phyloP scores from a whole-genome alignment of 2,113 vertebrate genomes.

The Indicator indicator region DNA sequence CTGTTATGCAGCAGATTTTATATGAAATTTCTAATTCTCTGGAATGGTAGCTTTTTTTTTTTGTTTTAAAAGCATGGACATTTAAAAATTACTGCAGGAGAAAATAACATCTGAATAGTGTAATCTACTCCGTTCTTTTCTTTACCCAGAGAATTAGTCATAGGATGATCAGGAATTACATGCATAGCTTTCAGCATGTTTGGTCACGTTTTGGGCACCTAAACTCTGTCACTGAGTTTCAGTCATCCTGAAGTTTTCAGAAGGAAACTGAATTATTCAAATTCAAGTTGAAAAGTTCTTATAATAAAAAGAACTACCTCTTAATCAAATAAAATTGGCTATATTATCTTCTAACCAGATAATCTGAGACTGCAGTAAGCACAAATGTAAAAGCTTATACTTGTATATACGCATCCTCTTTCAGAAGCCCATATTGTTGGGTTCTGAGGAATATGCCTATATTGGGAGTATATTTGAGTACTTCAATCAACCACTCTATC shows the following conservation, averaged over 20 bases:
- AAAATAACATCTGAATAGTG: background rate
- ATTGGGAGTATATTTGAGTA: background rate
- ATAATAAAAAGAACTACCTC: background rate
- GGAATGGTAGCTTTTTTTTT: background rate
- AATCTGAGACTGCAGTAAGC: background rate
- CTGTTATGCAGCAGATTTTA: background rate
- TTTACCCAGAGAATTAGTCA: background rate
- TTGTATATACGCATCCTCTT: background rate
- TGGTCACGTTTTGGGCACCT: background rate
- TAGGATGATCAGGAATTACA: background rate
- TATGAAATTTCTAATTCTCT: background rate
- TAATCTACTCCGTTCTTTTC: background rate
- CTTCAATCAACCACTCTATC: background rate
- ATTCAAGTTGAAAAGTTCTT: background rate
- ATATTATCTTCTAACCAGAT: background rate
- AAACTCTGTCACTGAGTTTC: background rate
- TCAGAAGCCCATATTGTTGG: background rate
- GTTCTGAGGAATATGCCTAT: background rate
- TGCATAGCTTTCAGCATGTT: background rate
- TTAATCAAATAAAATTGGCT: background rate
- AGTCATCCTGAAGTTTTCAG: background rate
- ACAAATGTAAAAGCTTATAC: background rate
- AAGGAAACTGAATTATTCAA: background rate
- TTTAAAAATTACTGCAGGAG: background rate
- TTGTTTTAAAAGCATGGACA: fast-evolving